These are phyloP conservation scores for Bettongia penicillata DNA, from an alignment of 2,113 vertebrate genomes.

Conservation along the genomic window DNA sequence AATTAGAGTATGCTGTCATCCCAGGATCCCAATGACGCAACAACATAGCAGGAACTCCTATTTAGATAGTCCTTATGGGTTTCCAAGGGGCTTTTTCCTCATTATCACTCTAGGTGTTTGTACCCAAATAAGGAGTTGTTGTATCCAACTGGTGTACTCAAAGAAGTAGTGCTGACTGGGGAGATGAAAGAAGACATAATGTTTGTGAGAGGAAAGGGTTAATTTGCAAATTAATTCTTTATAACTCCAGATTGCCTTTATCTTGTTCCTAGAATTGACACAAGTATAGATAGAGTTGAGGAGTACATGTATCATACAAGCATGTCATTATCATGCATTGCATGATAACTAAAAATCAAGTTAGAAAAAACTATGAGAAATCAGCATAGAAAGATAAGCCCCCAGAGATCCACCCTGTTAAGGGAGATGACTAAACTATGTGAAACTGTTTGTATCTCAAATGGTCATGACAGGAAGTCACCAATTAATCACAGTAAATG, in stretches of 20 bases:
- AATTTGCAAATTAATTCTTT: not conserved
- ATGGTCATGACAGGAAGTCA: too few species aligned
- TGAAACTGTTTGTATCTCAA: not conserved
- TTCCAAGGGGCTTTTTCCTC: not conserved
- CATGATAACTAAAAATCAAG: not conserved
- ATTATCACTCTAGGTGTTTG: not conserved
- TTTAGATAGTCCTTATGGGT: not conserved
- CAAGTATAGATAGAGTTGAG: not conserved
- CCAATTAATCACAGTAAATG: not conserved
- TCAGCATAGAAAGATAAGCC: not conserved
- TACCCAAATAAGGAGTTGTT: too few species aligned
- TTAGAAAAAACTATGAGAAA: not conserved
- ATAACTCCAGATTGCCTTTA: not conserved
- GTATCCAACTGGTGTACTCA: not conserved
- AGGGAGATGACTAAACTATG: not conserved
- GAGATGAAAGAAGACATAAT: not conserved
- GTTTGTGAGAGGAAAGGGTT: not conserved
- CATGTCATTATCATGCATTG: not conserved
- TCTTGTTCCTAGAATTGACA: not conserved
- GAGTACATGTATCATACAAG: not conserved
- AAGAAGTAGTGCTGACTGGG: not conserved
- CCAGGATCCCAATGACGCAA: not conserved
- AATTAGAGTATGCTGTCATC: not conserved
- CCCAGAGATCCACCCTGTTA: conserved; percentile 1
- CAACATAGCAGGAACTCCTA: not conserved